Conservation (phyloP, 2,797 vertebrate genomes). For the Micromesistius poutassou region DNA sequence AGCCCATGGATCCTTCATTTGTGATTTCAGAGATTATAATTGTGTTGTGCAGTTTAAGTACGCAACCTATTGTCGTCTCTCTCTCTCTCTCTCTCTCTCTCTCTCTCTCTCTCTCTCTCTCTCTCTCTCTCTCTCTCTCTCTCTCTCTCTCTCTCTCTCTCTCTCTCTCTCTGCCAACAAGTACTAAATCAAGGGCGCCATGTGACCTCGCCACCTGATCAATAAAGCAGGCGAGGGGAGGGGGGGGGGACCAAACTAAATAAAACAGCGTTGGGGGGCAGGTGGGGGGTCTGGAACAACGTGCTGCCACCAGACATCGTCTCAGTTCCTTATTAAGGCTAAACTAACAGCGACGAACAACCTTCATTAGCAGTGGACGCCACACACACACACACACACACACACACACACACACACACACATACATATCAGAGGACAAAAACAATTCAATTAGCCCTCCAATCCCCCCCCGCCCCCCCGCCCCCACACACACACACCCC, state of each 20-base stretch:
- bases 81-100: too few species aligned
- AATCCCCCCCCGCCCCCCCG: conserved; percentile 34
- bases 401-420: conserved; percentile 17
- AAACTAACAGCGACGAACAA: conserved; percentile 26
- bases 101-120: too few species aligned
- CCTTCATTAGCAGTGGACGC: conserved; percentile 30
- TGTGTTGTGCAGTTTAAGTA: conserved; percentile 17
- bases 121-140: not conserved
- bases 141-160: not conserved
- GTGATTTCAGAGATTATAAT: conserved; percentile 16
- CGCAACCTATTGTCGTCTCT: conserved; percentile 9
- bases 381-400: conserved; percentile 24
- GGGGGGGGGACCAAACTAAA: conserved; percentile 11
- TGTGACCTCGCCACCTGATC: conserved; percentile 20
- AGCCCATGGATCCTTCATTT: not conserved
- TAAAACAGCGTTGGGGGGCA: too few species aligned
- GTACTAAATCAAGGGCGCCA: conserved; percentile 22
- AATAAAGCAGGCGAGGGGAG: not conserved
- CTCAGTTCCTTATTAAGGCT: conserved; percentile 33
- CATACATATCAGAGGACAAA: conserved; percentile 28
- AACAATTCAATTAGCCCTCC: conserved; percentile 60
- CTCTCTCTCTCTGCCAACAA: not conserved
- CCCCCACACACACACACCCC: not conserved
- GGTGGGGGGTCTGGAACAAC: conserved; percentile 7
- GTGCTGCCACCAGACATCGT: conserved; percentile 26